Conservation (phyloP, 1,140 invertebrate species). For the Lepeophtheirus salmonis region DNA sequence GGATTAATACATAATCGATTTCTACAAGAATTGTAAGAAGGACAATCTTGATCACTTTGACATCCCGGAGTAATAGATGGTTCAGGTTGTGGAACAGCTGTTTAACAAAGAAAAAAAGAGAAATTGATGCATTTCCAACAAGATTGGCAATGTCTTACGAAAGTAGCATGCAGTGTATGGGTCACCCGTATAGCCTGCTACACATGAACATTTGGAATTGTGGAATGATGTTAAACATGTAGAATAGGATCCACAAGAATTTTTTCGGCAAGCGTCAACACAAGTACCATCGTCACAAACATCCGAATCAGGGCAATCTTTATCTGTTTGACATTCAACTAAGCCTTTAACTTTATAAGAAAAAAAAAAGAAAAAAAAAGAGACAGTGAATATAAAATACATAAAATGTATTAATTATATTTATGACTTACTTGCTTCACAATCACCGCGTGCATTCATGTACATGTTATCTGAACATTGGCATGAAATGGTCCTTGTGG, state of each 20-base stretch:
- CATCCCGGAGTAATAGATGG: slow-evolving; percentile 35
- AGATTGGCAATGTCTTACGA: not conserved
- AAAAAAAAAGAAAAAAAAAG: not conserved
- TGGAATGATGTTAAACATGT: slow-evolving; percentile 22
- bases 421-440: not conserved
- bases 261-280: slow-evolving; percentile 32
- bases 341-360: slow-evolving; percentile 24
- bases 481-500: slow-evolving; percentile 54
- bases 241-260: slow-evolving; percentile 23
- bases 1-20: slow-evolving; percentile 50
- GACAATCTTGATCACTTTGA: slow-evolving; percentile 52
- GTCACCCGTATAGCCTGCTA: slow-evolving; percentile 21
- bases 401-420: too few relatives aligned
- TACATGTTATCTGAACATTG: not conserved
- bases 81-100: not conserved
- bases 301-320: slow-evolving; percentile 35
- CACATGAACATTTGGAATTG: slow-evolving; percentile 22
- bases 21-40: slow-evolving; percentile 48
- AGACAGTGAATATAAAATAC: too few relatives aligned
- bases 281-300: slow-evolving; percentile 38
- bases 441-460: not conserved
- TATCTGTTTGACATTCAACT: slow-evolving; percentile 39
- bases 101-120: not conserved
- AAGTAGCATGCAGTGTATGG: slow-evolving; percentile 30
- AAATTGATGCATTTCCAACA: not conserved